phyloP scores from a whole-genome alignment of 1,140 invertebrate genomes.

The Apis cerana region DNA sequence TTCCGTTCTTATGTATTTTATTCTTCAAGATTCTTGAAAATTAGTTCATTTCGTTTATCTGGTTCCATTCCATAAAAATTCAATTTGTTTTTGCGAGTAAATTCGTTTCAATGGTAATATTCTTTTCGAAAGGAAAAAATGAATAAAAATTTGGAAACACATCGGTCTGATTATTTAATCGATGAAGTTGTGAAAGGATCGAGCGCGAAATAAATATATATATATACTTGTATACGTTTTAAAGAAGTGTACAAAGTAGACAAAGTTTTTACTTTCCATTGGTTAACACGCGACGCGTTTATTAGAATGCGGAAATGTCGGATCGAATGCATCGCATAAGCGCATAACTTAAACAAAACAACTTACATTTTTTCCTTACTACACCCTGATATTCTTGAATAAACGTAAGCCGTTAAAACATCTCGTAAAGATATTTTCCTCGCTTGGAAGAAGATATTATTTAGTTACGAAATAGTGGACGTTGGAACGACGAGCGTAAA shows the following conservation, averaged over 20 bases:
- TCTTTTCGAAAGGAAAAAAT: too few species aligned
- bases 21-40: background rate
- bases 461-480: too few species aligned
- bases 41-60: background rate
- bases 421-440: background rate
- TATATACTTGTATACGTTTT: background rate
- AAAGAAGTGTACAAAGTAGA: background rate
- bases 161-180: too few species aligned
- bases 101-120: too few species aligned
- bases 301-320: slow-evolving; percentile 29
- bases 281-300: background rate
- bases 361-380: background rate
- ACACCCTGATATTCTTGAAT: background rate
- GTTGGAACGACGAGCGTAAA: too few species aligned
- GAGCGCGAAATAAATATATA: background rate
- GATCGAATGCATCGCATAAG: background rate
- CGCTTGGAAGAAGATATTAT: too few species aligned
- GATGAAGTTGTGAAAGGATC: background rate
- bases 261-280: slow-evolving; percentile 6
- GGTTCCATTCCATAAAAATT: too few species aligned
- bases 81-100: too few species aligned
- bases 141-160: too few species aligned
- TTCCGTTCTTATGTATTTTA: background rate
- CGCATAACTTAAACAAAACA: background rate
- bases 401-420: background rate